Evolutionary conservation across 2,113 vertebrate species (phyloP).

Genomic region (Saguinus midas): DNA sequence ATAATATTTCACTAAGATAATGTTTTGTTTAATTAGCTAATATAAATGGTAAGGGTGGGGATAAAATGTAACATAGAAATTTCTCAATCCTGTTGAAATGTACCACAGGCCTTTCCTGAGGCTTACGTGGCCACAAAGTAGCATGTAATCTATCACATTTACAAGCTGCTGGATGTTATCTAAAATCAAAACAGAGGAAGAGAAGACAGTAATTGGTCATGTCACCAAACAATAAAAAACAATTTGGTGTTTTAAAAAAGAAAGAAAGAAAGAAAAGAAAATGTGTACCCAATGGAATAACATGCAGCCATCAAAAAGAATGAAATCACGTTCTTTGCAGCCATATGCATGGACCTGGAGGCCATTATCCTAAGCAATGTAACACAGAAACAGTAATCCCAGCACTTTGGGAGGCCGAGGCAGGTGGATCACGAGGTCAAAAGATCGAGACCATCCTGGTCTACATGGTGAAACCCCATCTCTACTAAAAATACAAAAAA

Average conservation of each 20-base stretch:
- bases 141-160: background rate
- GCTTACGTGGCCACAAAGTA: background rate
- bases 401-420: too few relatives aligned
- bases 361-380: too few relatives aligned
- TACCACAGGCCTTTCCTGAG: background rate
- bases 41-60: background rate
- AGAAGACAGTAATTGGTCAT: slow-evolving; percentile 2
- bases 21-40: background rate
- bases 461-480: too few relatives aligned
- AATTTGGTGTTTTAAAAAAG: background rate
- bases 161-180: background rate
- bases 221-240: slow-evolving; percentile 21
- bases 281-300: too few relatives aligned
- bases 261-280: too few relatives aligned
- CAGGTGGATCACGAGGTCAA: too few relatives aligned
- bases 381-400: too few relatives aligned
- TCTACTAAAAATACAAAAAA: too few relatives aligned
- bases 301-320: too few relatives aligned
- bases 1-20: background rate
- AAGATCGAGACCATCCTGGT: too few relatives aligned
- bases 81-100: background rate
- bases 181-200: slow-evolving; percentile 22
- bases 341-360: too few relatives aligned
- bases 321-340: too few relatives aligned
- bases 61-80: background rate